These are phyloP conservation scores for Bubo bubo DNA, from an alignment of 2,113 vertebrate genomes.

Conservation along the genomic window DNA sequence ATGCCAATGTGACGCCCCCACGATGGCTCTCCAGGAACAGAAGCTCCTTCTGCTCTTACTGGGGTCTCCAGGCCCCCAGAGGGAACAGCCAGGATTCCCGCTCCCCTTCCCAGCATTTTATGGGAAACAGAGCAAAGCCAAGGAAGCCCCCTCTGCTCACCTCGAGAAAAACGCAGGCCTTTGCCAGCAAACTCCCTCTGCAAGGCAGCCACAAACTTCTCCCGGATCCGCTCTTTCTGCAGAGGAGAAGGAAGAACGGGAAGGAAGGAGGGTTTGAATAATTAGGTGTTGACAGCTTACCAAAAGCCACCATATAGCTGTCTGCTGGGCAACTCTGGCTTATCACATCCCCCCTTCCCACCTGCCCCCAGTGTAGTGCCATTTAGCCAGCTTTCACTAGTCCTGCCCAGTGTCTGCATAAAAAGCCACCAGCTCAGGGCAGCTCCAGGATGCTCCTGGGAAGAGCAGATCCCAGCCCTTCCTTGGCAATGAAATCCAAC, in stretches of 20 bases:
- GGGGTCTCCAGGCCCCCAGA: neutral
- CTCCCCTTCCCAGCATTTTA: neutral
- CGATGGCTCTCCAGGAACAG: neutral
- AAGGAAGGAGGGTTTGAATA: neutral
- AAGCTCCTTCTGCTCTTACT: neutral
- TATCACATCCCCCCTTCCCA: neutral
- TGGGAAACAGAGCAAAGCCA: neutral
- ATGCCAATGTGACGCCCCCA: rapidly evolving
- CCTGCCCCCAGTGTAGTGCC: neutral
- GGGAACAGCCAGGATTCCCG: neutral
- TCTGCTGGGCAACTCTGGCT: neutral
- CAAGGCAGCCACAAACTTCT: conserved; percentile 95
- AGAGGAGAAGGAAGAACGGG: neutral
- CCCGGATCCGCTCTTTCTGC: conserved; percentile 93
- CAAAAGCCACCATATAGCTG: neutral
- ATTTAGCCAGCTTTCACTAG: neutral
- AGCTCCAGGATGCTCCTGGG: neutral
- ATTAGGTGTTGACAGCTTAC: neutral
- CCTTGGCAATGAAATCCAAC: neutral
- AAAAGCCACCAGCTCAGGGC: neutral
- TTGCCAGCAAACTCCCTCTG: conserved; percentile 94
- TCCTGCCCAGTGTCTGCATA: neutral
- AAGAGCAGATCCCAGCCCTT: neutral
- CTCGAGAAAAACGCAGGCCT: conserved; percentile 91
- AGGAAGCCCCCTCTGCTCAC: conserved; percentile 68